A percentile compares a stretch with the other conserved stretches of the same genome.
Conservation (phyloP, 2,888 invertebrate genomes). For the Himalopsyche anomala region DNA sequence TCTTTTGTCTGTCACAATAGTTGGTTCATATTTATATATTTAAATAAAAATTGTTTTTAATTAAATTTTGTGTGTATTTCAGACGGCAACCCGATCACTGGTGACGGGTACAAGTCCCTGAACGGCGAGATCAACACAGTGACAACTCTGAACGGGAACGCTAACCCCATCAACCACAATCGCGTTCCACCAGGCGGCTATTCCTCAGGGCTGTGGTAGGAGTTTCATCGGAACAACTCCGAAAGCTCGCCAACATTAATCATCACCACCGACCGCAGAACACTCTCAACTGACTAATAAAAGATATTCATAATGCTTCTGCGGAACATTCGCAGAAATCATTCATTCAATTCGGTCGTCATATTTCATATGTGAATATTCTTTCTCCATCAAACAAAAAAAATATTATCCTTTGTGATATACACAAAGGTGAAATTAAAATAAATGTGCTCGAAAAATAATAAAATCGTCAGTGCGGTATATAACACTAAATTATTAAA, state of each 20-base stretch:
- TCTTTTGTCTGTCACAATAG: too few relatives aligned
- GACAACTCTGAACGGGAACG: constrained; percentile 71
- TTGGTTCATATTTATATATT: constrained; percentile 53
- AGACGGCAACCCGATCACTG: constrained; percentile 79
- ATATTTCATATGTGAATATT: constrained; percentile 18
- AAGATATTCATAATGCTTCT: not conserved
- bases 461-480: constrained; percentile 31
- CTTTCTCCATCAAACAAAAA: constrained; percentile 1
- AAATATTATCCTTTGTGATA: not conserved
- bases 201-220: constrained; percentile 83
- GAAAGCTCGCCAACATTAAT: constrained; percentile 4
- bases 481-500: constrained; percentile 40
- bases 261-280: constrained; percentile 42
- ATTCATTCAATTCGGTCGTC: constrained; percentile 11
- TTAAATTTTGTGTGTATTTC: constrained; percentile 68
- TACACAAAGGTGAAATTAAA: not conserved
- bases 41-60: constrained; percentile 50
- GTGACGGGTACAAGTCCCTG: constrained; percentile 78
- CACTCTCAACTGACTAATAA: constrained; percentile 32
- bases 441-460: constrained; percentile 22
- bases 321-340: not conserved
- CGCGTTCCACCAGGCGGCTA: constrained; percentile 84
- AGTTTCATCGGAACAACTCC: not conserved
- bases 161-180: constrained; percentile 72
- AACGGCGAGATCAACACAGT: constrained; percentile 78